Percentiles rank a stretch among this genome's conserved stretches.
Conservation (phyloP, 2,113 vertebrate species). For the Ptychochromis oligacanthus region DNA sequence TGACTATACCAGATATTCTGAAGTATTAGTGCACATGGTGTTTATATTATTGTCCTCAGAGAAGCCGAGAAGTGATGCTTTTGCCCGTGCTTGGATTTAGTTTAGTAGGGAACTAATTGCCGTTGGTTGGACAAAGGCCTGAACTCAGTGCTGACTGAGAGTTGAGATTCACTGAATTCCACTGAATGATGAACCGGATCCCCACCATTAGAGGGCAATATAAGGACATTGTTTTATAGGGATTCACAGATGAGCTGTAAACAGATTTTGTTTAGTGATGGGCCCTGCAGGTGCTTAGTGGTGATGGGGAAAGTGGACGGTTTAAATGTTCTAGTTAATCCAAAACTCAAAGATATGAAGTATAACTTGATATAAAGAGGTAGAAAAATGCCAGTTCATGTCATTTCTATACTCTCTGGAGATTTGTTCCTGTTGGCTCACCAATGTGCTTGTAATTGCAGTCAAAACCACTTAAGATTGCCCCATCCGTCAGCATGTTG, state of each 20-base stretch:
- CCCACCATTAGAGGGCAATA: conserved; percentile 26
- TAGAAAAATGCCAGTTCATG: no score
- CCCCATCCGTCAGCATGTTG: neutral
- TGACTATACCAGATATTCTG: neutral
- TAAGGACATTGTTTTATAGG: neutral
- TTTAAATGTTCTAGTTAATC: neutral
- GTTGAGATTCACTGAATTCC: conserved; percentile 1
- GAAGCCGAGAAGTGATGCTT: neutral
- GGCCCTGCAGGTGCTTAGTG: neutral
- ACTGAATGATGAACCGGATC: neutral
- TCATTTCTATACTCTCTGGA: no score
- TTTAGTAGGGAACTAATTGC: neutral
- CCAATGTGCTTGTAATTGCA: neutral
- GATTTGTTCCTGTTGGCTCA: no score
- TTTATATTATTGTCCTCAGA: neutral
- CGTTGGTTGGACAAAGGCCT: neutral
- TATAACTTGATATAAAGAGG: neutral
- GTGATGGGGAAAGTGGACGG: neutral
- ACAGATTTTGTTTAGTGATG: neutral
- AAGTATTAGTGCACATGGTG: neutral
- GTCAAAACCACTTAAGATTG: neutral
- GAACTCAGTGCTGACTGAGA: neutral
- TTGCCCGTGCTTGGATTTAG: neutral
- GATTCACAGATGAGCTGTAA: neutral
- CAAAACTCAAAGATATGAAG: neutral